Percentiles rank a stretch among this genome's conserved stretches.
These are phyloP conservation scores for Acanthurus lineatus DNA, from an alignment of 2,797 vertebrate species.

Conservation along the genomic window DNA sequence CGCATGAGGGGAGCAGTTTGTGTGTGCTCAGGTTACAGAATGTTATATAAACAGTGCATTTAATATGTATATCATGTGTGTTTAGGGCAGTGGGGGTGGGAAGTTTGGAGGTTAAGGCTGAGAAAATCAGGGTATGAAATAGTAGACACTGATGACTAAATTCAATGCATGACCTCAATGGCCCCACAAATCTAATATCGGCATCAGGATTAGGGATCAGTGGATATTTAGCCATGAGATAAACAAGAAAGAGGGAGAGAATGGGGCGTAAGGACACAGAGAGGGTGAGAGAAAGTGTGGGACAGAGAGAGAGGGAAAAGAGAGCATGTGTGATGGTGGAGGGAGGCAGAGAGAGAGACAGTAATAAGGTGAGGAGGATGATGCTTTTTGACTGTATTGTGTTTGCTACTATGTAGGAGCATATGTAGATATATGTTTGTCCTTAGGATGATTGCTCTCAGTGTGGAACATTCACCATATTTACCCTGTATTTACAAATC, in stretches of 20 bases:
- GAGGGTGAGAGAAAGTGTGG: constrained; percentile 9
- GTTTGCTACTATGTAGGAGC: constrained; percentile 12
- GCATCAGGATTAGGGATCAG: constrained; percentile 68
- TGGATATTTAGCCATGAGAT: constrained; percentile 65
- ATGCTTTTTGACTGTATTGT: constrained; percentile 28
- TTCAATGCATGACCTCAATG: constrained; percentile 47
- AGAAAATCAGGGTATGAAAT: constrained; percentile 51
- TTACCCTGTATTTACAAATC: constrained; percentile 56
- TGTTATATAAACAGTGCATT: constrained; percentile 23
- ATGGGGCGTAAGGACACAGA: not conserved
- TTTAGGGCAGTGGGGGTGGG: constrained; percentile 24
- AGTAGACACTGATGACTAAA: constrained; percentile 52
- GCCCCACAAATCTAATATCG: constrained; percentile 60
- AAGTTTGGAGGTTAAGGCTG: constrained; percentile 29
- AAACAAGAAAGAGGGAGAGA: constrained; percentile 26
- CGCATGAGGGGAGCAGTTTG: not conserved
- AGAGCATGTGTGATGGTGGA: constrained; percentile 5
- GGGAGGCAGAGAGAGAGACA: constrained; percentile 21
- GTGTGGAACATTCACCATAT: constrained; percentile 43
- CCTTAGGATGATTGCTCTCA: constrained; percentile 43
- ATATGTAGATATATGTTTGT: constrained; percentile 41
- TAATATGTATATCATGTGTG: not conserved
- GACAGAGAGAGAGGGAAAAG: constrained; percentile 6
- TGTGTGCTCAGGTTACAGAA: not conserved
- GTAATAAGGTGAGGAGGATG: constrained; percentile 23